Evolutionary conservation across 2,797 vertebrate genomes (phyloP), one percentile per base, ranked within the genome.

Genomic region (Bryconaethiops microstoma): DNA sequence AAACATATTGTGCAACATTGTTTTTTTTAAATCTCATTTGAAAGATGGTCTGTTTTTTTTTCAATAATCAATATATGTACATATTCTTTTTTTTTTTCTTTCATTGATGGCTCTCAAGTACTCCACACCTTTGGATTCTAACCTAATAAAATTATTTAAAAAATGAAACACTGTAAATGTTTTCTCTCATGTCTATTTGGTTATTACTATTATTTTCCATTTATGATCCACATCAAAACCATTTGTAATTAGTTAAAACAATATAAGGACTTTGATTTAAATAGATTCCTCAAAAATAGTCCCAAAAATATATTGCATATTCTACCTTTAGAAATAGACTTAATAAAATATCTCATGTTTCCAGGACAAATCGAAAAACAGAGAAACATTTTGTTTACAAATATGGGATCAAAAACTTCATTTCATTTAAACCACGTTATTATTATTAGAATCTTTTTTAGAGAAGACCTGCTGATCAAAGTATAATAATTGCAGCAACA

Each of bases 261-360:
- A 79, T 68, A 72, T 29, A 57, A 75, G 76, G 68, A 48, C 10
- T 74, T 74, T 74, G 54, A 76, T 79, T 86, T 74, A 83, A 83
- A 82, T 82, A 86, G 79, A 81, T 59, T 74, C 71, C 74, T 71
- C 87, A 92, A 93, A 94, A 94, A 94, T 93, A 94, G 83, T 89
- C 88, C 84, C 85, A 93, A 92, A 94, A 94, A 94, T 94, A 94
- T 93, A 94, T 90, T 91, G 90, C 90, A 94, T 93, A 92, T 92
- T 91, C 90, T 91, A 92, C 89, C 86, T 87, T 92, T 91, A 91
- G 87, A 93, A 94, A 93, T 85, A 17, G 88, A 91, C 88, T 90
- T 93, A 92, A 92, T 92, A 94, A 94, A 94, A 94, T 93, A 93
- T 90, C 91, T 88, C 88, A 85, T 86, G 83, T 90, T 63, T 74